These are phyloP conservation scores for Ictalurus punctatus DNA, from an alignment of 2,113 vertebrate species.

Conservation along the genomic window DNA sequence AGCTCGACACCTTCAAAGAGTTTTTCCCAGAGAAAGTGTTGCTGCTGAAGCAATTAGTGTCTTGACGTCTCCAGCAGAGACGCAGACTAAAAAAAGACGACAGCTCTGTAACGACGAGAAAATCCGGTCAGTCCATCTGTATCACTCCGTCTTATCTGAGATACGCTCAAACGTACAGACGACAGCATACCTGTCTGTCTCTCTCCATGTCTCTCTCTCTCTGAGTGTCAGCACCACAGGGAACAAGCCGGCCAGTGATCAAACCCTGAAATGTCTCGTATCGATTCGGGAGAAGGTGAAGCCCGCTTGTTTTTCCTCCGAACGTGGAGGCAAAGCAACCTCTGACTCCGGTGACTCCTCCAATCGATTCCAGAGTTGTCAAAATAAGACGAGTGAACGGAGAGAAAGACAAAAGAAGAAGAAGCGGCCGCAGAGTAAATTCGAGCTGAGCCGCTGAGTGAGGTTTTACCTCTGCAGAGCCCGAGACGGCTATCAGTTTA, in stretches of 20 bases:
- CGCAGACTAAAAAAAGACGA: not conserved
- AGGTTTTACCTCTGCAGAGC: not conserved
- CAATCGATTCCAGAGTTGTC: slow-evolving; percentile 46
- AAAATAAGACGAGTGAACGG: slow-evolving; percentile 36
- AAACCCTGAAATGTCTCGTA: slow-evolving; percentile 37
- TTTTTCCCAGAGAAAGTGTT: not conserved
- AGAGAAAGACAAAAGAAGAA: not conserved
- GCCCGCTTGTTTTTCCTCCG: slow-evolving; percentile 42
- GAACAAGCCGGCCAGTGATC: slow-evolving; percentile 17
- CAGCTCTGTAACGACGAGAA: not conserved
- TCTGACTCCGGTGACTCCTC: slow-evolving; percentile 16
- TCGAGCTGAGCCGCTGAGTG: slow-evolving; percentile 8
- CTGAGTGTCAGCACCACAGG: not conserved
- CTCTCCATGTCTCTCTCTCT: not conserved
- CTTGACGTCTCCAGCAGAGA: not conserved
- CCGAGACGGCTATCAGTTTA: not conserved
- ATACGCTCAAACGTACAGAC: not conserved
- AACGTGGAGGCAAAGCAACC: slow-evolving; percentile 24
- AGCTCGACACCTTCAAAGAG: slow-evolving; percentile 44
- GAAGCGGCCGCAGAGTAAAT: not conserved
- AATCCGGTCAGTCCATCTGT: not conserved
- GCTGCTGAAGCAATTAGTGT: slow-evolving; percentile 36
- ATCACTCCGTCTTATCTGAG: not conserved
- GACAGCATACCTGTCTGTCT: not conserved
- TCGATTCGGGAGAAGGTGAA: slow-evolving; percentile 44